Percentiles rank a stretch among this genome's conserved stretches.
phyloP scores from a whole-genome alignment of 2,888 invertebrate genomes.

The Anarsia innoxiella region DNA sequence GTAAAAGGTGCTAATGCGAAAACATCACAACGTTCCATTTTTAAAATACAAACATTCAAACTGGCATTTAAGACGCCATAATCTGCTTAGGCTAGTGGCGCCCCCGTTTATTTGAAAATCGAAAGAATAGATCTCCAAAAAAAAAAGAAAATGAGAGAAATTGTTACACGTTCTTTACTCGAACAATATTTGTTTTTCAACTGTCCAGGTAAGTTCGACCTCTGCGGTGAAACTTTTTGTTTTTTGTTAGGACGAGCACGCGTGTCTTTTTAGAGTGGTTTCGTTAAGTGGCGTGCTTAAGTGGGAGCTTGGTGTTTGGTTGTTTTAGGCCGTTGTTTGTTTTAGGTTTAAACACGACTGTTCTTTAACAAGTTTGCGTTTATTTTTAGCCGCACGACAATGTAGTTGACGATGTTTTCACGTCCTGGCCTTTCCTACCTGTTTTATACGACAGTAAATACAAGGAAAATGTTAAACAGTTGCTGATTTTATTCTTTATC shows the following conservation, averaged over 20 bases:
- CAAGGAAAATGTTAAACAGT: too few relatives aligned
- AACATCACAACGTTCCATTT: slow-evolving; percentile 60
- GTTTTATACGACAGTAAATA: too few relatives aligned
- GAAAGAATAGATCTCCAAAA: slow-evolving; percentile 39
- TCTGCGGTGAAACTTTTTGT: slow-evolving; percentile 22
- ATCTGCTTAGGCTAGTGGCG: slow-evolving; percentile 58
- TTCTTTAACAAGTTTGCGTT: slow-evolving; percentile 58
- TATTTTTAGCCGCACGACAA: slow-evolving; percentile 35
- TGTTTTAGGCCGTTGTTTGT: slow-evolving; percentile 68
- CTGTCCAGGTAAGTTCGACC: slow-evolving; percentile 42
- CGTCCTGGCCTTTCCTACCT: too few relatives aligned
- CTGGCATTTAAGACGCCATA: slow-evolving; percentile 57
- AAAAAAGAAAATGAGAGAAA: too few relatives aligned
- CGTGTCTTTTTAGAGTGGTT: slow-evolving; percentile 46
- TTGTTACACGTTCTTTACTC: slow-evolving; percentile 60
- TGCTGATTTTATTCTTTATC: too few relatives aligned
- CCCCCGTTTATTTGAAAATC: slow-evolving; percentile 46
- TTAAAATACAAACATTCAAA: slow-evolving; percentile 56
- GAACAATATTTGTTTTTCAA: slow-evolving; percentile 51
- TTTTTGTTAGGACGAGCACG: slow-evolving; percentile 23
- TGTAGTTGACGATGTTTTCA: slow-evolving; percentile 8
- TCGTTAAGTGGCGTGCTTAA: slow-evolving; percentile 63
- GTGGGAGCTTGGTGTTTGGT: slow-evolving; percentile 65
- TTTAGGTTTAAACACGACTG: slow-evolving; percentile 57
- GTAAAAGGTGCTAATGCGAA: slow-evolving; percentile 72